Conservation (phyloP, 2,113 vertebrate species). For the Phycodurus eques region DNA sequence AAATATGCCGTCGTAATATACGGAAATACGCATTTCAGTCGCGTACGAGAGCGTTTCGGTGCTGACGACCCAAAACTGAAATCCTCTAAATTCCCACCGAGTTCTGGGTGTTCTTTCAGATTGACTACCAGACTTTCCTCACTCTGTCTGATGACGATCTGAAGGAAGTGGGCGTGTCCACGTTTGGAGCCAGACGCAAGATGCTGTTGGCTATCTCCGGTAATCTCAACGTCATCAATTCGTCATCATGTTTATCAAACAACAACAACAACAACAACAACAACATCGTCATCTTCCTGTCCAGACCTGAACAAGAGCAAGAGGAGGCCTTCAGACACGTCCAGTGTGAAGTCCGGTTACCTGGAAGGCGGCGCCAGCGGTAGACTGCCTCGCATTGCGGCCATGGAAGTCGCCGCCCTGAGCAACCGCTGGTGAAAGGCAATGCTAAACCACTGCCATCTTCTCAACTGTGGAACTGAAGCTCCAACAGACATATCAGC, state of each 20-base stretch:
- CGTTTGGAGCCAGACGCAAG: slow-evolving; percentile 78
- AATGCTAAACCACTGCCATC: not conserved
- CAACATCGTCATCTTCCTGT: slow-evolving; percentile 5
- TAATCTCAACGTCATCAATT: slow-evolving; percentile 27
- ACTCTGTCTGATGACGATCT: slow-evolving; percentile 79
- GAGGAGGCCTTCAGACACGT: slow-evolving; percentile 63
- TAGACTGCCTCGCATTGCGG: slow-evolving; percentile 71
- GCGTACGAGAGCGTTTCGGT: too few species aligned
- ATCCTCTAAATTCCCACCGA: too few species aligned
- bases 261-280: not conserved
- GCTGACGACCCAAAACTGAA: too few species aligned
- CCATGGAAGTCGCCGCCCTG: slow-evolving; percentile 60
- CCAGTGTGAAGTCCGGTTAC: slow-evolving; percentile 67
- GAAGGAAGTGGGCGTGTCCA: slow-evolving; percentile 78
- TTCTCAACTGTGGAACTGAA: not conserved
- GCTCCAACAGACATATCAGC: not conserved
- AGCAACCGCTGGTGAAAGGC: slow-evolving; percentile 70
- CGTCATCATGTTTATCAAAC: not conserved
- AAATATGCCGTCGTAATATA: too few species aligned
- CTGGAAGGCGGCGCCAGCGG: slow-evolving; percentile 79
- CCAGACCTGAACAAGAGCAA: slow-evolving; percentile 73
- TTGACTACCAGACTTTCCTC: slow-evolving; percentile 79
- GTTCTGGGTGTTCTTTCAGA: slow-evolving; percentile 49
- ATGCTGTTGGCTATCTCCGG: slow-evolving; percentile 78
- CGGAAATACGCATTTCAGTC: too few species aligned